phyloP scores from a whole-genome alignment of 1,140 invertebrate species.

The Holotrichia oblita region DNA sequence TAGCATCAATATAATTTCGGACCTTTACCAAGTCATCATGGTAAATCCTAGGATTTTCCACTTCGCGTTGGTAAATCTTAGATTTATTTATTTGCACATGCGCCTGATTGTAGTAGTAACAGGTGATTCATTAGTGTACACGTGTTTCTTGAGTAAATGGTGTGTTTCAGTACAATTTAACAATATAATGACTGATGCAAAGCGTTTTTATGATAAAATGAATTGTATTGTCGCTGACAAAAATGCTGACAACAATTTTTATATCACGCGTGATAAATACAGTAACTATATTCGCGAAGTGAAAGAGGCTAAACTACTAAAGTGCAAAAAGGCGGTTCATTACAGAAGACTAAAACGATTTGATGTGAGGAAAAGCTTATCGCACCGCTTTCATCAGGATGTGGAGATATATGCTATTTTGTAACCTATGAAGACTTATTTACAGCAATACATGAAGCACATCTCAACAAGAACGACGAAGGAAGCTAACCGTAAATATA shows the following conservation, averaged over 20 bases:
- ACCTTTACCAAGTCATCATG: too few relatives aligned
- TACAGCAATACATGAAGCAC: conserved; percentile 1
- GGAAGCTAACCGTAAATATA: conserved; percentile 22
- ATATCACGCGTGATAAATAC: conserved; percentile 8
- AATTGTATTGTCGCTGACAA: conserved; percentile 1
- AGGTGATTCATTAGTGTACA: too few relatives aligned
- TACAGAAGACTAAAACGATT: conserved; percentile 9
- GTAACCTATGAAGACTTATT: conserved; percentile 19
- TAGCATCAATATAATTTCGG: too few relatives aligned
- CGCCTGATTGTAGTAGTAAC: too few relatives aligned
- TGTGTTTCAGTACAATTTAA: too few relatives aligned
- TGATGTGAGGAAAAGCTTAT: conserved; percentile 1
- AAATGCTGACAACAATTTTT: conserved; percentile 8
- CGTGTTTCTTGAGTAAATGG: too few relatives aligned
- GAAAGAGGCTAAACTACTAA: background rate
- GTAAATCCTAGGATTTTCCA: too few relatives aligned
- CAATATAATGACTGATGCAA: too few relatives aligned
- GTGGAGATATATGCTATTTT: conserved; percentile 8
- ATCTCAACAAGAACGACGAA: conserved; percentile 8
- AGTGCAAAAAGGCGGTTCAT: background rate
- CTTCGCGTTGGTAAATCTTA: too few relatives aligned
- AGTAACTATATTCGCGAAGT: background rate
- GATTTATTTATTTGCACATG: too few relatives aligned
- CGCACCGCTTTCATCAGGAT: background rate
- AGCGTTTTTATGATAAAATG: too few relatives aligned